These are phyloP conservation scores for Syrmaticus mikado DNA, from an alignment of 2,113 vertebrate genomes.

Conservation along the genomic window DNA sequence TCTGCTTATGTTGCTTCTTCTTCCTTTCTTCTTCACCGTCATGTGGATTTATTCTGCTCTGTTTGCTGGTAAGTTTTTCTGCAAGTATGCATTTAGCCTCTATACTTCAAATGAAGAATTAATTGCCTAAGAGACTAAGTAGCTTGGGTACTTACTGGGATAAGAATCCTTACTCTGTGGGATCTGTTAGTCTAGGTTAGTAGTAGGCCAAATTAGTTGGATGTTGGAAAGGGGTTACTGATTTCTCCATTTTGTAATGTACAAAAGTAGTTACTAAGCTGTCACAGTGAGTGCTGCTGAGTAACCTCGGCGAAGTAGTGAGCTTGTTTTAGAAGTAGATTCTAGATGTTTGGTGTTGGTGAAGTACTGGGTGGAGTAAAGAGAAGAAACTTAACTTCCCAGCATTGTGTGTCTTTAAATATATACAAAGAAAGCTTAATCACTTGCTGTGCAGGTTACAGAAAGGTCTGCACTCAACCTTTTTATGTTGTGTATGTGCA, in stretches of 20 bases:
- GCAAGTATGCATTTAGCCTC: not conserved
- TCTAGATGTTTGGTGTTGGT: not conserved
- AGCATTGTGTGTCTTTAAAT: not conserved
- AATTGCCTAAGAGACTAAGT: not conserved
- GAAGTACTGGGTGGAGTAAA: not conserved
- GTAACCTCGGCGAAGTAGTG: not conserved
- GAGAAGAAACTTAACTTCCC: not conserved
- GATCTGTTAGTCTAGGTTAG: not conserved
- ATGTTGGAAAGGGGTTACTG: not conserved
- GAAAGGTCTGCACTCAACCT: not conserved
- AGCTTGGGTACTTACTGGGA: not conserved
- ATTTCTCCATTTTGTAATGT: not conserved
- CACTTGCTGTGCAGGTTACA: not conserved
- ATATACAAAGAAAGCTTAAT: not conserved
- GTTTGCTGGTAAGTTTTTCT: not conserved
- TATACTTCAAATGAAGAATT: not conserved
- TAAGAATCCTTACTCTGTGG: not conserved
- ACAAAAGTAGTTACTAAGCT: not conserved
- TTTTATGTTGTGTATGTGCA: not conserved
- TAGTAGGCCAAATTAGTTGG: not conserved
- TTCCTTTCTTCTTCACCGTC: constrained; percentile 11
- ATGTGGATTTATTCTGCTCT: constrained; percentile 37
- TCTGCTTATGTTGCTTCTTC: constrained; percentile 29
- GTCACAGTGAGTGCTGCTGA: not conserved
- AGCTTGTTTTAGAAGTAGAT: not conserved